These are phyloP conservation scores for Lepidurus apus DNA, from an alignment of 1,140 invertebrate genomes.

Conservation along the genomic window DNA sequence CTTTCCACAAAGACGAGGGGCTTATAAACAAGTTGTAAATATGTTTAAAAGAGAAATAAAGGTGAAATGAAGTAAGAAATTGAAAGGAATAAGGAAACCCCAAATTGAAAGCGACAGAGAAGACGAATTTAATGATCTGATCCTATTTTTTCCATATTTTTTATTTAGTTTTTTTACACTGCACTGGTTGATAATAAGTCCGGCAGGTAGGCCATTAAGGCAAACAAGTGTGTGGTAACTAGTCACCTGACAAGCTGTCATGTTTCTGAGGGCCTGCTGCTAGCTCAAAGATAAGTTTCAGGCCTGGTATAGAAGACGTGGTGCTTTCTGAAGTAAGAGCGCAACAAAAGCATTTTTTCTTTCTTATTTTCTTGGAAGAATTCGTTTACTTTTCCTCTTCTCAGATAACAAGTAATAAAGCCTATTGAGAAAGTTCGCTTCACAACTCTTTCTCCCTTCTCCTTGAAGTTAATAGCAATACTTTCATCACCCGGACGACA, in stretches of 20 bases:
- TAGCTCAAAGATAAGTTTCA: constrained; percentile 3
- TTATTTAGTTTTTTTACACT: not conserved
- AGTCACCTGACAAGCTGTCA: constrained; percentile 18
- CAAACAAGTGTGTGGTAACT: constrained; percentile 19
- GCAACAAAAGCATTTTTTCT: not conserved
- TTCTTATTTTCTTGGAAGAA: not conserved
- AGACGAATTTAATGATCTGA: not conserved
- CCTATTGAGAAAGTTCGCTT: not conserved
- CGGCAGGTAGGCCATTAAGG: not conserved
- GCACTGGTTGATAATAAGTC: constrained; percentile 11
- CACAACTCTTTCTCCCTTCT: not conserved
- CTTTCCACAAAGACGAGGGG: too few relatives aligned
- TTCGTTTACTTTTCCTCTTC: not conserved
- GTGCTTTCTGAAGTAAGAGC: too few relatives aligned
- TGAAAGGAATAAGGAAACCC: not conserved
- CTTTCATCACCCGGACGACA: too few relatives aligned
- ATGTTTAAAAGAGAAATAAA: too few relatives aligned
- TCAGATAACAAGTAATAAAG: not conserved
- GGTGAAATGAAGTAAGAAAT: not conserved
- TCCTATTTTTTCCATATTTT: not conserved
- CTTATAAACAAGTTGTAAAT: too few relatives aligned
- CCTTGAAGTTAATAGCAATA: not conserved
- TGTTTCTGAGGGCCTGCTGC: not conserved
- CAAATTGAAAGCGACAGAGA: not conserved
- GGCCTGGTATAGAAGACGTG: not conserved